Evolutionary conservation across 1,140 invertebrate species (phyloP).

Genomic region (Pseudomyrmex gracilis): DNA sequence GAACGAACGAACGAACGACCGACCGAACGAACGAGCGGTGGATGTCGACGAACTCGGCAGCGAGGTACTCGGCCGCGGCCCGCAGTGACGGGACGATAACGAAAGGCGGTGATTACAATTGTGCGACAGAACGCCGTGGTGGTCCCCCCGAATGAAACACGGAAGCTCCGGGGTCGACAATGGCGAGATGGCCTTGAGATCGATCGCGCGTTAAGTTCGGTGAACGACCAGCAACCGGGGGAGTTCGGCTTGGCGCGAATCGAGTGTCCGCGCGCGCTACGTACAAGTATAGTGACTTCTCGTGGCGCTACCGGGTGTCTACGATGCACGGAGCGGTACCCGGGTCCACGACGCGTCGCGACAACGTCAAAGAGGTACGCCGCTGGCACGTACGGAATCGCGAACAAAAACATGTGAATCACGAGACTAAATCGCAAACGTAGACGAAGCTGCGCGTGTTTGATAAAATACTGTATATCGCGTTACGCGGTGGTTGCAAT

Average conservation of each 20-base stretch:
- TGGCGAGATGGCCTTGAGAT: constrained; percentile 65
- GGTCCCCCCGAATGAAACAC: constrained; percentile 29
- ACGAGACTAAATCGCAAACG: background rate
- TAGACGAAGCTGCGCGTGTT: background rate
- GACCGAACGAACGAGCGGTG: background rate
- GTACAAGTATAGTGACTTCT: background rate
- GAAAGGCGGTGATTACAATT: background rate
- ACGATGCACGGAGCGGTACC: constrained; percentile 25
- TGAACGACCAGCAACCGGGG: constrained; percentile 21
- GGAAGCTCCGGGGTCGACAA: constrained; percentile 67
- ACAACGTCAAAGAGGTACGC: background rate
- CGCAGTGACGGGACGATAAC: background rate
- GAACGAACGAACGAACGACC: background rate
- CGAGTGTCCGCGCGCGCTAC: constrained; percentile 30
- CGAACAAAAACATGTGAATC: background rate
- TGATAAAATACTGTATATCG: background rate
- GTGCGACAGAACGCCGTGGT: background rate
- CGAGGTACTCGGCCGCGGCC: too few relatives aligned
- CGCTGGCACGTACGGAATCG: background rate
- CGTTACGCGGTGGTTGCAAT: background rate
- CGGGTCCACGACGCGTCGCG: background rate
- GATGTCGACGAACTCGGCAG: constrained; percentile 51
- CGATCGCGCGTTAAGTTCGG: constrained; percentile 38
- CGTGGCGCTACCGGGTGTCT: constrained; percentile 39
- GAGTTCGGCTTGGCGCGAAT: constrained; percentile 16